Base-by-base conservation (phyloP, 2,888 invertebrate genomes). In the Lathronympha strigana region DNA sequence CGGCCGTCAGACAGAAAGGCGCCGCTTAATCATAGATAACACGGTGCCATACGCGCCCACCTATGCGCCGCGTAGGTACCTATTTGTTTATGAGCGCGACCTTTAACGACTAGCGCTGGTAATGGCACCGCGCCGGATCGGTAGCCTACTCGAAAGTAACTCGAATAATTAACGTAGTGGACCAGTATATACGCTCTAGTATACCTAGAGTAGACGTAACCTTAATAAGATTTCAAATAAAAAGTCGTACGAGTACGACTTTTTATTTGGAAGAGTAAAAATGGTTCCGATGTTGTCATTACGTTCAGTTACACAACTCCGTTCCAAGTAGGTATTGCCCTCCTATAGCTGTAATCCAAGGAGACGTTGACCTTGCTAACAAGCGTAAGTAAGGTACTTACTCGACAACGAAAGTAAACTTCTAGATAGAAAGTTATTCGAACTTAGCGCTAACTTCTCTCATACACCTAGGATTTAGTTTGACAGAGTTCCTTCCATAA, bases 21-120 rank as follows among this genome's bases (percentile, higher is more conserved):
- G 91, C 88, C 91, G 77, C 84, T 92, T 90, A 89, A 87, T 90
- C 89, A 90, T 86, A 87, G 88, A 87, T 87, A 89, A 89, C 85
- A 83, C 78, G 78, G 82, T 83, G 80, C 79, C 82, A 87, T 81
- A 86, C 80, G 78, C 83, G 80, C 84, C 85, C 86, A 88, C 87
- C 87, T 89, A 83, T 82, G 81, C 79, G 77, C 79, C 66, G 60
- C 25, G 17, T 82, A 28, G 28, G 28, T 38, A 84, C 79, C 86
- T 57, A 88, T 89, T 87, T 88, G 86, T 87, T 86, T 86, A 88
- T 82, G 79, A 54, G 21, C 38, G 81, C 82, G 84, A 89, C 85
- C 87, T 87, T 88, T 87, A 89, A 88, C 86, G 87, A 87, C 79
- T 81, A 80, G 79, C 66, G 54, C 61, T 49, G 64, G 25, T 60